Evolutionary conservation across 2,797 vertebrate species (phyloP).

Genomic region (Echiichthys vipera): DNA sequence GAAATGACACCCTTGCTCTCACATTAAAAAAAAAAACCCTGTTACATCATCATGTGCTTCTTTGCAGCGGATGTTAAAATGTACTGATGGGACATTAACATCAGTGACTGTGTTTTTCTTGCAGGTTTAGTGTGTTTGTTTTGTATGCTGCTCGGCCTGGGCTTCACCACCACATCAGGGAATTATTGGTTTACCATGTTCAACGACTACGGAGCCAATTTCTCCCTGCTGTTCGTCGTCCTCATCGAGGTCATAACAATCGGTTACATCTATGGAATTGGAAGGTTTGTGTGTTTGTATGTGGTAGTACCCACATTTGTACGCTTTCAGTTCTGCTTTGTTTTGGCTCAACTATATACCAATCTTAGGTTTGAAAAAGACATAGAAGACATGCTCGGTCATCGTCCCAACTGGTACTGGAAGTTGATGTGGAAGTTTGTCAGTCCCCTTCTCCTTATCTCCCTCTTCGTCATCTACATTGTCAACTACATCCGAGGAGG

Average conservation of each 20-base stretch:
- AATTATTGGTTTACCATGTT: constrained; percentile 97
- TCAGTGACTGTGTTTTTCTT: not conserved
- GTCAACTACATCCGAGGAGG: constrained; percentile 89
- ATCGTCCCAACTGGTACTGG: constrained; percentile 89
- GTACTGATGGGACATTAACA: not conserved
- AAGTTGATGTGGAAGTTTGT: constrained; percentile 88
- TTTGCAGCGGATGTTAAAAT: not conserved
- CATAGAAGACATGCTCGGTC: constrained; percentile 90
- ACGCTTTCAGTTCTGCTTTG: not conserved
- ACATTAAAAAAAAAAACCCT: too few species aligned
- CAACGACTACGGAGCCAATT: constrained; percentile 91
- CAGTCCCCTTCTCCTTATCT: constrained; percentile 90
- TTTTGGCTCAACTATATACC: not conserved
- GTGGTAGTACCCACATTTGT: not conserved
- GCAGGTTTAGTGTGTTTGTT: constrained; percentile 88
- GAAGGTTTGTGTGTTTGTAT: constrained; percentile 79
- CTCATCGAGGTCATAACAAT: constrained; percentile 89
- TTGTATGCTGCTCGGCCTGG: constrained; percentile 87
- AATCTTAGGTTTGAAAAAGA: constrained; percentile 90
- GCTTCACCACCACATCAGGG: constrained; percentile 90
- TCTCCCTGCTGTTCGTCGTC: constrained; percentile 93
- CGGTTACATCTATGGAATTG: constrained; percentile 91
- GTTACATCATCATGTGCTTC: too few species aligned
- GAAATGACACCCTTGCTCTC: too few species aligned
- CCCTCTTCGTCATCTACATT: constrained; percentile 90